Evolutionary conservation across 1,140 invertebrate species (phyloP), one percentile per base, ranked within the genome.

Genomic region (Conopomorpha cramerella): DNA sequence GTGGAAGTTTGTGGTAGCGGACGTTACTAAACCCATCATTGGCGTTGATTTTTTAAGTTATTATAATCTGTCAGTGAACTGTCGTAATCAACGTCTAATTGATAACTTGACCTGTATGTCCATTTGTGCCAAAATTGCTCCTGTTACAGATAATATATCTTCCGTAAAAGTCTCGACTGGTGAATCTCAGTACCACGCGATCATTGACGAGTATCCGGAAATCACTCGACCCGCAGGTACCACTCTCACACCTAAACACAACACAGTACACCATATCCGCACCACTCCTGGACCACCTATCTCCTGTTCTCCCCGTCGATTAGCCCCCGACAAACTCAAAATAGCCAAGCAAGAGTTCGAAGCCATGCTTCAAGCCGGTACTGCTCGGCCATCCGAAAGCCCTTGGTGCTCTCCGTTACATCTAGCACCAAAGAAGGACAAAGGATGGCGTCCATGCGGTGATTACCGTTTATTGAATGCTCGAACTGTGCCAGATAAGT

Each of bases 51-150:
- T 13, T 1, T 34, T 77, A 0, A 79, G 27, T 10, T 10, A 36
- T 16, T 8, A 2, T 25, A 4, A 81, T 44, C 16, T 35, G 1
- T 12, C 45, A 8, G 77, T 62, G 8, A 39, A 46, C n/a, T 43
- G 55, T 0, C 63, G 78, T 31, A 12, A 43, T 0, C 73, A 65
- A 32, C 60, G 57, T n/a, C n/a, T n/a, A n/a, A n/a, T n/a, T n/a
- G n/a, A n/a, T n/a, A n/a, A n/a, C n/a, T n/a, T n/a, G n/a, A n/a
- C n/a, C n/a, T n/a, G n/a, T n/a, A n/a, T n/a, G n/a, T n/a, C n/a
- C n/a, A n/a, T n/a, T n/a, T n/a, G n/a, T n/a, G n/a, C n/a, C n/a
- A n/a, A n/a, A n/a, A n/a, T n/a, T n/a, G n/a, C n/a, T n/a, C n/a
- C n/a, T n/a, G n/a, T n/a, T n/a, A n/a, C n/a, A n/a, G n/a, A n/a